Evolutionary conservation across 2,888 invertebrate genomes (phyloP).

Genomic region (Beris chalybata): DNA sequence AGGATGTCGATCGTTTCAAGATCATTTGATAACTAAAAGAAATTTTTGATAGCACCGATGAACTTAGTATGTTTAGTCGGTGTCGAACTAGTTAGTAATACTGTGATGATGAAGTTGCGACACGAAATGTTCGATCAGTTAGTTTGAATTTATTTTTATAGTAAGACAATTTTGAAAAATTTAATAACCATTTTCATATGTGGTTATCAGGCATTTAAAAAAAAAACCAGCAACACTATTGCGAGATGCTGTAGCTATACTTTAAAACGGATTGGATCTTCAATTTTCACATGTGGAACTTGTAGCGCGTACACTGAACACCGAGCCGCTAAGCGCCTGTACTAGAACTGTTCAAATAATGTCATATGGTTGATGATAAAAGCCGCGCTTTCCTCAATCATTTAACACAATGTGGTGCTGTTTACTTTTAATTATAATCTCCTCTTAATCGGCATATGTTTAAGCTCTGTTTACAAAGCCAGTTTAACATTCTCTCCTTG

Average conservation of each 20-base stretch:
- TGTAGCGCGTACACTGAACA: not conserved
- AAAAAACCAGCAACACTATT: too few species aligned
- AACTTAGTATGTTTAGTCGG: not conserved
- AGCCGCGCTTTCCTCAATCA: constrained; percentile 21
- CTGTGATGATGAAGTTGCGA: constrained; percentile 18
- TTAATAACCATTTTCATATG: too few species aligned
- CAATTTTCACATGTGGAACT: too few species aligned
- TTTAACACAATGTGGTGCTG: constrained; percentile 21
- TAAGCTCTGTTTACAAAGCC: constrained; percentile 6
- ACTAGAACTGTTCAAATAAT: constrained; percentile 3
- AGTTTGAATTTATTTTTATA: constrained; percentile 23
- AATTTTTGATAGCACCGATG: not conserved
- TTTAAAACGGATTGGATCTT: too few species aligned
- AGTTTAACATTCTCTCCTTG: constrained; percentile 1
- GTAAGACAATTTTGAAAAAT: not conserved
- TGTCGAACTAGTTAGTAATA: not conserved
- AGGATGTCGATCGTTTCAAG: constrained; percentile 1
- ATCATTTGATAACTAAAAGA: constrained; percentile 11
- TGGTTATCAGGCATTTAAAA: too few species aligned
- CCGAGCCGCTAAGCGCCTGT: not conserved
- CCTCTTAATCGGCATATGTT: constrained; percentile 17
- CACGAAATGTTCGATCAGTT: constrained; percentile 24
- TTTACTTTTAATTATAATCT: constrained; percentile 26
- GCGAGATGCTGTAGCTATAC: too few species aligned
- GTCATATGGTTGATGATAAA: constrained; percentile 16